phyloP scores from a whole-genome alignment of 2,113 vertebrate species.

The Tachycineta bicolor region DNA sequence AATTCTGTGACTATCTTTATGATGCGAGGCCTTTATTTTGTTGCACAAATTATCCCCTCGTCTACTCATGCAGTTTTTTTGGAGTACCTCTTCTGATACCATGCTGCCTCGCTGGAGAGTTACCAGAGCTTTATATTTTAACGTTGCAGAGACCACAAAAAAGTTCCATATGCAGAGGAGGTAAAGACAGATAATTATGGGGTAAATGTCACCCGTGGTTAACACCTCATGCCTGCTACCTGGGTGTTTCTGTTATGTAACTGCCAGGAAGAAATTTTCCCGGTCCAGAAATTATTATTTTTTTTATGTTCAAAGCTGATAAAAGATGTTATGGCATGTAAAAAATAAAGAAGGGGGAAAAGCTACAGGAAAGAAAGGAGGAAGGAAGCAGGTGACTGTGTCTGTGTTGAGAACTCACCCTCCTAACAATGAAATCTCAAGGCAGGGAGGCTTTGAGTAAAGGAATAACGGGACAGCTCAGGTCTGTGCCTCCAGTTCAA shows the following conservation, averaged over 20 bases:
- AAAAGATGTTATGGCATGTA: not conserved
- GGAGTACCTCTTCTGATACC: not conserved
- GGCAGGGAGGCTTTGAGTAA: not conserved
- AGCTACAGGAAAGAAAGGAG: not conserved
- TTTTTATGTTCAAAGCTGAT: not conserved
- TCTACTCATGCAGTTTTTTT: not conserved
- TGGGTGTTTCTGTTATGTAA: slow-evolving; percentile 46
- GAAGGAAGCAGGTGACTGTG: not conserved
- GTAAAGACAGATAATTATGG: slow-evolving; percentile 17
- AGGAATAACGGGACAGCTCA: not conserved
- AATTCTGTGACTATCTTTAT: not conserved
- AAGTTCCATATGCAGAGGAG: slow-evolving; percentile 44
- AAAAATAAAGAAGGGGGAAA: not conserved
- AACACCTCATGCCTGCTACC: slow-evolving; percentile 29
- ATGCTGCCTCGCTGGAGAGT: not conserved
- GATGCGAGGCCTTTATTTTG: not conserved
- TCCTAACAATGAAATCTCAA: not conserved
- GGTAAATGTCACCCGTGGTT: slow-evolving; percentile 52
- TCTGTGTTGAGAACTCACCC: not conserved
- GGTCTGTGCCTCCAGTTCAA: not conserved
- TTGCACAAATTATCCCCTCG: not conserved
- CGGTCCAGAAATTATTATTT: not conserved
- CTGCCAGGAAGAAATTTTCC: slow-evolving; percentile 38
- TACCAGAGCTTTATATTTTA: slow-evolving; percentile 22
- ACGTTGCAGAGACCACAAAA: slow-evolving; percentile 50